A percentile compares a stretch with the other conserved stretches of the same genome.
phyloP scores from a whole-genome alignment of 2,113 vertebrate species.

The Tylochromis polylepis region DNA sequence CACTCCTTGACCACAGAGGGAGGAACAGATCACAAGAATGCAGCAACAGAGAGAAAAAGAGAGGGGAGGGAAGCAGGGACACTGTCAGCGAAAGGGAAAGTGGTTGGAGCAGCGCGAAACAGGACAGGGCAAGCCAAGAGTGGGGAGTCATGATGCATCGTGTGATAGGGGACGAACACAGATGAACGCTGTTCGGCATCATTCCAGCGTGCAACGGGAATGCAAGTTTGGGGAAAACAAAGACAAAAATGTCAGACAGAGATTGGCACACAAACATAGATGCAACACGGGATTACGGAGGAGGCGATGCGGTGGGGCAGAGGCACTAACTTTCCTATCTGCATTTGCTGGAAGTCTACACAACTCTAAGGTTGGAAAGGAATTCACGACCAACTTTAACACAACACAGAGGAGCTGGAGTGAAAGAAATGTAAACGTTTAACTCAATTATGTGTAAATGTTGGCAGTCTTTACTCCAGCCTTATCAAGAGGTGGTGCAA shows the following conservation, averaged over 20 bases:
- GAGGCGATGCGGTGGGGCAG: background rate
- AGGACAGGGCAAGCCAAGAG: constrained; percentile 40
- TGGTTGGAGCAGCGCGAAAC: constrained; percentile 18
- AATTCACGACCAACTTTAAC: background rate
- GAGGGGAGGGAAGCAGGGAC: constrained; percentile 6
- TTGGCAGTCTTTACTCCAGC: background rate
- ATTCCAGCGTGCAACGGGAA: constrained; percentile 39
- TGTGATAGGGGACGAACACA: constrained; percentile 42
- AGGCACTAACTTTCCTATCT: background rate
- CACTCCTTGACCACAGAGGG: constrained; percentile 44
- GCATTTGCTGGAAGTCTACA: background rate
- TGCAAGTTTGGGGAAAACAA: background rate
- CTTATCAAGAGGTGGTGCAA: background rate
- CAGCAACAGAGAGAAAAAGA: background rate
- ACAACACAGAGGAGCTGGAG: background rate
- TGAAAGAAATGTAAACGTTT: background rate
- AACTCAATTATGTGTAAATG: background rate
- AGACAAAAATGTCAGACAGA: constrained; percentile 12
- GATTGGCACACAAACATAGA: constrained; percentile 1
- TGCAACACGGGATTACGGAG: background rate
- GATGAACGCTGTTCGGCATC: constrained; percentile 48
- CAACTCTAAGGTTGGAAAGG: background rate
- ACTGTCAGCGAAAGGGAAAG: constrained; percentile 32
- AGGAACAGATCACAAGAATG: constrained; percentile 51
- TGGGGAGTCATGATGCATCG: constrained; percentile 32